Evolutionary conservation across 2,888 invertebrate genomes (phyloP).

Genomic region (Heteropelma amictum): DNA sequence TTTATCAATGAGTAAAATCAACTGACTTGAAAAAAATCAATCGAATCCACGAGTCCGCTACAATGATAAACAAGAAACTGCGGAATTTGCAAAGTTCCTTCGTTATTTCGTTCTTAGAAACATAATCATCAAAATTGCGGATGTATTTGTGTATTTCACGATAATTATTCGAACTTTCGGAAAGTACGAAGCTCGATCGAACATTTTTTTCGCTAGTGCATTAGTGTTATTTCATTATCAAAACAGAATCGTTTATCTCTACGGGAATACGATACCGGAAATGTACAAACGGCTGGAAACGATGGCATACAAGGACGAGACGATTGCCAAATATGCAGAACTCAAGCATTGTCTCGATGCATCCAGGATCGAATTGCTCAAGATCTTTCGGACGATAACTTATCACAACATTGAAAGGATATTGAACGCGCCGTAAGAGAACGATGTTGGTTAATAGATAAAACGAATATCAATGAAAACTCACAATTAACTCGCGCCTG

Average conservation of each 20-base stretch:
- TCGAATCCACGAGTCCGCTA: neutral
- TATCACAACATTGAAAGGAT: constrained; percentile 74
- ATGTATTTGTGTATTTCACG: too few relatives aligned
- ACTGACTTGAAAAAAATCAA: neutral
- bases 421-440: constrained; percentile 74
- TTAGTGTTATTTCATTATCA: constrained; percentile 48
- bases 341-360: constrained; percentile 79
- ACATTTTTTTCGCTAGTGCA: neutral
- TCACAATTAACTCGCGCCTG: neutral
- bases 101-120: too few relatives aligned
- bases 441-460: too few relatives aligned
- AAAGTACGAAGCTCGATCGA: too few relatives aligned
- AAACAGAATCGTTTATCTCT: constrained; percentile 86
- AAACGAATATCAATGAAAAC: too few relatives aligned
- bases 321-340: constrained; percentile 74
- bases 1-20: constrained; percentile 78
- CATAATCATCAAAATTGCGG: too few relatives aligned
- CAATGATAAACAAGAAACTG: neutral
- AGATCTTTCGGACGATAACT: constrained; percentile 77
- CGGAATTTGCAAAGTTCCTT: too few relatives aligned
- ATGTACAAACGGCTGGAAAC: constrained; percentile 83
- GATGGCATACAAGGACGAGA: constrained; percentile 75
- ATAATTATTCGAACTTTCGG: too few relatives aligned
- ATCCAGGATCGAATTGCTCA: constrained; percentile 79
- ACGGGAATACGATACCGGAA: constrained; percentile 86